These are phyloP conservation scores for Abrostola tripartita DNA, from an alignment of 2,888 invertebrate species.

Conservation along the genomic window DNA sequence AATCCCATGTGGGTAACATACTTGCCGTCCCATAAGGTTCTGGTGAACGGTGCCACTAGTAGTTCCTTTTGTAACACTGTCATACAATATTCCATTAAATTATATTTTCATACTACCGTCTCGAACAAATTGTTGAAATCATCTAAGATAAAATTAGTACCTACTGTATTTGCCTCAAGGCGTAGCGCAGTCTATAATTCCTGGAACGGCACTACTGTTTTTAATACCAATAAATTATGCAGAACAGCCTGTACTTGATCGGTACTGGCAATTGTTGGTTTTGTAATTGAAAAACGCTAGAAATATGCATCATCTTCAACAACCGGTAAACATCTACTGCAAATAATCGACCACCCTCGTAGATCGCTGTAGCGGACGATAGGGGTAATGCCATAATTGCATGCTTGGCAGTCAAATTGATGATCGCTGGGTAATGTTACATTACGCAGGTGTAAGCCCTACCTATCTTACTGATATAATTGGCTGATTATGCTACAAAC, in stretches of 20 bases:
- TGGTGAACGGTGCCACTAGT: background rate
- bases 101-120: background rate
- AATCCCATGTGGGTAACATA: too few relatives aligned
- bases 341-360: slow-evolving; percentile 43
- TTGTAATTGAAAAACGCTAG: slow-evolving; percentile 47
- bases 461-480: background rate
- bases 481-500: background rate
- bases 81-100: background rate
- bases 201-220: slow-evolving; percentile 24
- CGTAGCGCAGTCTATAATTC: slow-evolving; percentile 33
- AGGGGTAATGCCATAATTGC: slow-evolving; percentile 45
- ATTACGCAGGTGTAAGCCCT: slow-evolving; percentile 36
- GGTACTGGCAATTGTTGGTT: slow-evolving; percentile 41
- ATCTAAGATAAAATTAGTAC: slow-evolving; percentile 17
- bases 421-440: slow-evolving; percentile 36
- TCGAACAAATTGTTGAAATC: slow-evolving; percentile 24
- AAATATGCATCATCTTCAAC: slow-evolving; percentile 35
- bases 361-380: slow-evolving; percentile 9
- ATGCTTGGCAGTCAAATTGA: slow-evolving; percentile 42
- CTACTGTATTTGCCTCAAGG: slow-evolving; percentile 21
- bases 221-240: slow-evolving; percentile 40
- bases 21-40: too few relatives aligned
- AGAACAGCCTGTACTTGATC: slow-evolving; percentile 15
- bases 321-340: slow-evolving; percentile 39
- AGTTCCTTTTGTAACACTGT: background rate